Evolutionary conservation across 30 jellyfish, hydroid and myxozoan genomes (phyloP).

Genomic region (Kudoa iwatai): DNA sequence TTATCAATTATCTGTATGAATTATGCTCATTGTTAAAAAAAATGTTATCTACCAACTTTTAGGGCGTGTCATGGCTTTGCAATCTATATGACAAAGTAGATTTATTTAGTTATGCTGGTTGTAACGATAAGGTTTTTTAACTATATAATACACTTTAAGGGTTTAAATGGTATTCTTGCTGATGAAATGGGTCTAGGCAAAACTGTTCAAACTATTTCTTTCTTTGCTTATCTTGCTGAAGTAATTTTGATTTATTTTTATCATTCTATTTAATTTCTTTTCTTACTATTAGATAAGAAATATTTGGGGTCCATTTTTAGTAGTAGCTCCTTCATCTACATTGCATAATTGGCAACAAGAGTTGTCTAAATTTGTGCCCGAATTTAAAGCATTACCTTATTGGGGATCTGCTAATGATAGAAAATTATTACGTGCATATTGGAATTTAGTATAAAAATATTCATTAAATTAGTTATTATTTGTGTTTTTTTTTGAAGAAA

Average conservation of each 20-base stretch:
- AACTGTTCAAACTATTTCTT: conserved; percentile 72
- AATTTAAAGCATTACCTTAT: conserved; percentile 75
- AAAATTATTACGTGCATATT: conserved; percentile 18
- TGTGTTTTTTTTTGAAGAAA: too few relatives aligned
- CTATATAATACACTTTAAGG: conserved; percentile 3
- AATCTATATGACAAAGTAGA: conserved; percentile 39
- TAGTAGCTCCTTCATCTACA: conserved; percentile 94
- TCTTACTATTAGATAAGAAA: conserved; percentile 21
- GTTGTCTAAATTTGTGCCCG: conserved; percentile 53
- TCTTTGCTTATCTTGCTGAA: conserved; percentile 79
- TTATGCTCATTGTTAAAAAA: background rate
- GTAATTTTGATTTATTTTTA: conserved; percentile 3
- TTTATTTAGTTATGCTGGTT: background rate
- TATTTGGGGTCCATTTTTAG: conserved; percentile 91
- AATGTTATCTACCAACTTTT: background rate
- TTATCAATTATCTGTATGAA: too few relatives aligned
- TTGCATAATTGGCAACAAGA: conserved; percentile 97
- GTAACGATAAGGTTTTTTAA: background rate
- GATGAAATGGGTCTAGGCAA: conserved; percentile 98
- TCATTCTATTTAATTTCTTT: too few relatives aligned
- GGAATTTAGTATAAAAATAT: conserved; percentile 41
- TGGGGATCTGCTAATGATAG: conserved; percentile 95
- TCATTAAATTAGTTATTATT: too few relatives aligned
- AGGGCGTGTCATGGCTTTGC: conserved; percentile 86
- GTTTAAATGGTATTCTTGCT: conserved; percentile 81